These are phyloP conservation scores for Procavia capensis DNA, from an alignment of 2,113 vertebrate genomes.

Conservation along the genomic window DNA sequence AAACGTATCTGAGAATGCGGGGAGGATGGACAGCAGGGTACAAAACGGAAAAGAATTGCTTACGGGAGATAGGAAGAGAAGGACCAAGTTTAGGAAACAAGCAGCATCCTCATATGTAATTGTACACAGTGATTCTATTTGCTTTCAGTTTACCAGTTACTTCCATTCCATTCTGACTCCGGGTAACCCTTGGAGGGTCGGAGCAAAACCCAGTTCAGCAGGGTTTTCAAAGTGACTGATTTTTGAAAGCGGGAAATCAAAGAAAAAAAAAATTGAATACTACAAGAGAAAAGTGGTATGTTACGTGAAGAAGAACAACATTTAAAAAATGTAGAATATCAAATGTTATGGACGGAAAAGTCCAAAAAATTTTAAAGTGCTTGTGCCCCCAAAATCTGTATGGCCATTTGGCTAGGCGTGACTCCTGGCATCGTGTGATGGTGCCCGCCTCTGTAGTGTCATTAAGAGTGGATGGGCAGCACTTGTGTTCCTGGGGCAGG, in stretches of 20 bases:
- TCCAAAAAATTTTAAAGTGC: neutral
- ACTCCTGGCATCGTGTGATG: too few relatives aligned
- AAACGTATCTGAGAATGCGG: neutral
- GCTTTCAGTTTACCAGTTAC: too few relatives aligned
- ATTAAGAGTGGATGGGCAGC: too few relatives aligned
- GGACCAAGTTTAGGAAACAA: neutral
- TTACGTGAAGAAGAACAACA: neutral
- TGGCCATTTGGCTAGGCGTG: too few relatives aligned
- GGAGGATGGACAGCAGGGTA: neutral
- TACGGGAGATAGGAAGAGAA: neutral
- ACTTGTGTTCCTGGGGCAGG: too few relatives aligned
- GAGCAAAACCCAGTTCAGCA: too few relatives aligned
- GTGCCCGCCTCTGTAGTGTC: too few relatives aligned
- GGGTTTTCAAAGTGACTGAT: too few relatives aligned
- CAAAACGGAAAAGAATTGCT: neutral
- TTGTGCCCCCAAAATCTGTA: too few relatives aligned
- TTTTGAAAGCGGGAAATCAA: neutral
- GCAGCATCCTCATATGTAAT: neutral
- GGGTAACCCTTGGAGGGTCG: too few relatives aligned
- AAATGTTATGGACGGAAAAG: neutral
- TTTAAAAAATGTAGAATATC: neutral
- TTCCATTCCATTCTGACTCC: too few relatives aligned
- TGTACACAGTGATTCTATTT: too few relatives aligned
- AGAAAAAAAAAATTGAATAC: neutral
- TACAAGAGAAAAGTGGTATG: neutral